phyloP scores from a whole-genome alignment of 2,113 vertebrate genomes.

The Phalacrocorax pelagicus region DNA sequence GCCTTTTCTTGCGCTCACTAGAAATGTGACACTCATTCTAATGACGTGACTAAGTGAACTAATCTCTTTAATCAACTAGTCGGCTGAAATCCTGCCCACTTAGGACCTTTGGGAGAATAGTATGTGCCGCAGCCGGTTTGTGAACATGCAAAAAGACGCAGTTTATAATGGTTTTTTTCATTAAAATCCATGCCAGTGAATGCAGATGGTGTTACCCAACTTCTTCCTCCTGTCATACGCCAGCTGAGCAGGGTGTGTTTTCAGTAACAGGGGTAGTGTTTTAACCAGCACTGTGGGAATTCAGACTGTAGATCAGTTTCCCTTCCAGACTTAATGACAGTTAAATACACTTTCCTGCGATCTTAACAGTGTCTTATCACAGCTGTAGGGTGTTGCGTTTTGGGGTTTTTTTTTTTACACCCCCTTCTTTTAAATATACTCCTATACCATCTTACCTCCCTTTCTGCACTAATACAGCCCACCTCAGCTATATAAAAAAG shows the following conservation, averaged over 20 bases:
- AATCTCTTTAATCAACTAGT: conserved; percentile 30
- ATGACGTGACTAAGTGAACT: conserved; percentile 21
- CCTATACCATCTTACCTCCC: background rate
- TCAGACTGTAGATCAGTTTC: conserved; percentile 14
- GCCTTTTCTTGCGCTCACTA: background rate
- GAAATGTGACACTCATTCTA: conserved; percentile 38
- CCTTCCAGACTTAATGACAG: conserved; percentile 34
- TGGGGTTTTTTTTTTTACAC: background rate
- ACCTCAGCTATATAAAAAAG: background rate
- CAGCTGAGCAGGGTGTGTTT: background rate
- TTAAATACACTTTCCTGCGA: conserved; percentile 19
- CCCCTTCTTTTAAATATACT: background rate
- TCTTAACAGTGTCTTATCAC: background rate
- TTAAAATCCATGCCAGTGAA: background rate
- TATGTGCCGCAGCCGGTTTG: background rate
- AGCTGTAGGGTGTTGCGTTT: background rate
- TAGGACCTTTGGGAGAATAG: background rate
- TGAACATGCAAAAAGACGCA: background rate
- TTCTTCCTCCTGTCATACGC: background rate
- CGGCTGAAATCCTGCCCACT: conserved; percentile 11
- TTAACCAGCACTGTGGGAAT: conserved; percentile 22
- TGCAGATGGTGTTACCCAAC: conserved; percentile 12
- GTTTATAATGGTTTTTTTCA: background rate
- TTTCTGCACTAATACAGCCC: background rate
- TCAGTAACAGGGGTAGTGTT: background rate